Evolutionary conservation across 2,797 vertebrate species (phyloP), one percentile per base, ranked within the genome.

Genomic region (Megalops cyprinoides): DNA sequence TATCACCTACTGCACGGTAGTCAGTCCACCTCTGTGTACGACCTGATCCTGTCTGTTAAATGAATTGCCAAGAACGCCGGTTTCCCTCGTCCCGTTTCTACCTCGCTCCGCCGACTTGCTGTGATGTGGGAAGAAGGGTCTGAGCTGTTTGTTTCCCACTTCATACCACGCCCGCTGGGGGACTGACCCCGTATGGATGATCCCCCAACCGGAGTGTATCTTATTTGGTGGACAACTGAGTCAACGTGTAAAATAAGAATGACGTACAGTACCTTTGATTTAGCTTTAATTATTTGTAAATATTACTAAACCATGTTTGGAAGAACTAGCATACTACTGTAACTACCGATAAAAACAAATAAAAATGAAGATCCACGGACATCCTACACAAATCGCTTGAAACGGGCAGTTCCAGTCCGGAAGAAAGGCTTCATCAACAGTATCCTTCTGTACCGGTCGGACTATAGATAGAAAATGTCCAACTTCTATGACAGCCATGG

Each of bases 101-200:
- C 28, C 12, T 80, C 88, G 86, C 81, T 86, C 78, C 86, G 91
- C 87, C 89, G 90, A 89, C 86, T 87, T 39, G 67, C 84, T 8
- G 86, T 85, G 79, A 82, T 83, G 88, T 86, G 92, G 91, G 91
- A 92, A 93, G 92, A 90, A 79, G 88, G 82, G 80, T 88, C 88
- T 87, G 90, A 90, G 92, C 91, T 89, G 91, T 92, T 94, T 93
- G 93, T 94, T 94, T 93, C 93, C 91, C 90, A 89, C 91, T 86
- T 91, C 89, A 88, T 28, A 88, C 94, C 94, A 91, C 94, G 93
- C 94, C 94, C 90, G 82, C 82, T 55, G 58, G 86, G 90, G 92
- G 92, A 91, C 88, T 88, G 90, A 89, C 92, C 69, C 87, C 74
- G 39, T 23, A 69, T 84, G 87, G 89, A 91, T 83, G 86, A 85